phyloP scores from a whole-genome alignment of 2,797 vertebrate genomes.

The Enteromius mattozi region DNA sequence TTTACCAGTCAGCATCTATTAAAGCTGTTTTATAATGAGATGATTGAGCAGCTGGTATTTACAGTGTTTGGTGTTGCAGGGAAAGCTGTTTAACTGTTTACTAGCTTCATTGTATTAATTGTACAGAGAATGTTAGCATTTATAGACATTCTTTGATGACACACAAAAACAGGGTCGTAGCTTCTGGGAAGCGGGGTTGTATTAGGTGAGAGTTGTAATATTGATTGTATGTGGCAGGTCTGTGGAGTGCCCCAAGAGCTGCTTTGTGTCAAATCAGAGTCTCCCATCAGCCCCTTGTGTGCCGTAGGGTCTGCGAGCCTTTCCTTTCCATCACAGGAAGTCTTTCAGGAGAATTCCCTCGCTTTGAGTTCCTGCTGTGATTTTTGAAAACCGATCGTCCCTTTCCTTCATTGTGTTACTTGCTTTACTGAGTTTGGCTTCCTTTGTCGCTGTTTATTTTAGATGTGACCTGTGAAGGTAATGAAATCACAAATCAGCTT shows the following conservation, averaged over 20 bases:
- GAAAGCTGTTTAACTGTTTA: conserved; percentile 5
- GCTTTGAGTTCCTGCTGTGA: conserved; percentile 53
- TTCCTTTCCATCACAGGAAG: conserved; percentile 56
- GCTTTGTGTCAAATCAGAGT: conserved; percentile 64
- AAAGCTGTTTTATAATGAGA: background rate
- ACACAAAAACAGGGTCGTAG: background rate
- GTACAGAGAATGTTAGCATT: background rate
- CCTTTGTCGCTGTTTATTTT: conserved; percentile 65
- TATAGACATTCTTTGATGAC: background rate
- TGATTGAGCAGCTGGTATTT: background rate
- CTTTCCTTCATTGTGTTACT: conserved; percentile 63
- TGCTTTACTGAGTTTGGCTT: conserved; percentile 64
- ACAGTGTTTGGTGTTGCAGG: background rate
- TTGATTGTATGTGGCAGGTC: conserved; percentile 69
- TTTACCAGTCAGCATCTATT: background rate
- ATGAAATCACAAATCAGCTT: conserved; percentile 62
- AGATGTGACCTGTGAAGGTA: conserved; percentile 70
- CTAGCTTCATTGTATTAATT: conserved; percentile 4
- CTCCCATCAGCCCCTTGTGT: conserved; percentile 56
- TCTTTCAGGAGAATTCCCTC: conserved; percentile 51
- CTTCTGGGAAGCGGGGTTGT: background rate
- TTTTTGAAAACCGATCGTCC: conserved; percentile 59
- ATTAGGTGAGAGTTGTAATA: conserved; percentile 20
- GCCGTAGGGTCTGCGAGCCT: conserved; percentile 65
- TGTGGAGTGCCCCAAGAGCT: conserved; percentile 60